These are phyloP conservation scores for Myotis planiceps DNA, from an alignment of 2,797 vertebrate species.

Conservation along the genomic window DNA sequence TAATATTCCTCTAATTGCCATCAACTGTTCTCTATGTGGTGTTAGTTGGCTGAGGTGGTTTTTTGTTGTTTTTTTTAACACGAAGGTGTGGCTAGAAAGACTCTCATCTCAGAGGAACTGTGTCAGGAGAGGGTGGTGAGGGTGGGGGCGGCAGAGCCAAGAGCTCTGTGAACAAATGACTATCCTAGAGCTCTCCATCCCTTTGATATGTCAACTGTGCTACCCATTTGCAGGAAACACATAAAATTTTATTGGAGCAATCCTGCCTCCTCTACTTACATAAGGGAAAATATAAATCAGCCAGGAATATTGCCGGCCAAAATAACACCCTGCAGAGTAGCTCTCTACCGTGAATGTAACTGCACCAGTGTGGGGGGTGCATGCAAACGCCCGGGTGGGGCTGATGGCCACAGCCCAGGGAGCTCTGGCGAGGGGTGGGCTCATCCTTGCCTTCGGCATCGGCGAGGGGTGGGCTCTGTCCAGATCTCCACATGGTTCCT, in stretches of 20 bases:
- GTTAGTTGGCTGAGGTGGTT: background rate
- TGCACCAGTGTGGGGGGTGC: background rate
- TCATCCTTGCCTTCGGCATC: background rate
- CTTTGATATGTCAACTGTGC: constrained; percentile 49
- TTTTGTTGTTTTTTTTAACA: background rate
- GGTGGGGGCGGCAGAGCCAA: background rate
- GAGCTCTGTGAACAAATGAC: background rate
- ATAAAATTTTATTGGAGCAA: constrained; percentile 50
- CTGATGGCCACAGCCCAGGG: background rate
- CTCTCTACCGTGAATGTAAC: background rate
- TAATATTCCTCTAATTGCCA: constrained; percentile 59
- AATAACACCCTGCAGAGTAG: background rate
- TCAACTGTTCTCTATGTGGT: constrained; percentile 41
- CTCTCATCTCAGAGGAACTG: background rate
- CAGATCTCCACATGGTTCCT: background rate
- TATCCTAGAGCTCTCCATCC: background rate
- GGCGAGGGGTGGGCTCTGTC: too few relatives aligned
- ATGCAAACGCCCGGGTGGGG: background rate
- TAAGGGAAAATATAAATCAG: constrained; percentile 55
- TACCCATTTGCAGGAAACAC: constrained; percentile 55
- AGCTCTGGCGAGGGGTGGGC: background rate
- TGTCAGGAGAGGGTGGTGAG: background rate
- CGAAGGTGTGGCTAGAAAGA: constrained; percentile 35
- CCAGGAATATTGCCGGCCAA: constrained; percentile 58
- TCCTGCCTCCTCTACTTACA: constrained; percentile 23